phyloP scores from a whole-genome alignment of 2,113 vertebrate genomes.

The Pedionomus torquatus region DNA sequence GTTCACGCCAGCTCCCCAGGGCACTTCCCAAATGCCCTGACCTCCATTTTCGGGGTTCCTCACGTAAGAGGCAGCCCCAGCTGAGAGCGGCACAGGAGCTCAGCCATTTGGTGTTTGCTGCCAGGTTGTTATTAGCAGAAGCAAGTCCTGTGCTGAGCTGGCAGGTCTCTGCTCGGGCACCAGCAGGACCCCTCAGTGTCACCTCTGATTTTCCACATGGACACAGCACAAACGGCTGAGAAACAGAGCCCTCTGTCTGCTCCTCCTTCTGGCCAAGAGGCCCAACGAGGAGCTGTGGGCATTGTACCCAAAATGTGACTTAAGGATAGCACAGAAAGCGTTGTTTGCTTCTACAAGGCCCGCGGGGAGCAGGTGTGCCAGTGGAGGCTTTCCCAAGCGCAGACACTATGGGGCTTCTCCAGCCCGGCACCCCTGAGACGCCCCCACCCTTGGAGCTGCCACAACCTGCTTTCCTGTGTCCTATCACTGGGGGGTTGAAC shows the following conservation, averaged over 20 bases:
- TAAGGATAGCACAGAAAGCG: not conserved
- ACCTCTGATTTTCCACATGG: not conserved
- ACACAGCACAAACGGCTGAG: accelerated
- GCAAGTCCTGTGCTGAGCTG: not conserved
- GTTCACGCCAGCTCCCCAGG: not conserved
- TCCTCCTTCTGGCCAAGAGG: not conserved
- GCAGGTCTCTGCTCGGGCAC: not conserved
- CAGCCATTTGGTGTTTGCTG: accelerated
- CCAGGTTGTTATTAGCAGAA: not conserved
- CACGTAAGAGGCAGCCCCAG: not conserved
- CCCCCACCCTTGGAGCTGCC: not conserved
- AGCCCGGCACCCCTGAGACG: not conserved
- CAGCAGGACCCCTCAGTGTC: accelerated
- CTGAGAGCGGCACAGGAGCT: not conserved
- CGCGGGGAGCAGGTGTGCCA: accelerated
- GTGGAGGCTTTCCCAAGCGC: not conserved
- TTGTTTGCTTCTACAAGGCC: not conserved
- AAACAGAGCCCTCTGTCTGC: accelerated
- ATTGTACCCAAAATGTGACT: accelerated
- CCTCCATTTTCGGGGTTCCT: not conserved
- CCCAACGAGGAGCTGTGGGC: not conserved
- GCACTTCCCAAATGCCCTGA: too few relatives aligned
- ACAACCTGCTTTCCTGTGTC: not conserved
- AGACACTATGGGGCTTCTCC: not conserved
- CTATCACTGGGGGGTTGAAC: not conserved